A percentile compares a stretch with the other conserved stretches of the same genome.
phyloP scores from a whole-genome alignment of 2,113 vertebrate genomes.

The Mesocricetus auratus region DNA sequence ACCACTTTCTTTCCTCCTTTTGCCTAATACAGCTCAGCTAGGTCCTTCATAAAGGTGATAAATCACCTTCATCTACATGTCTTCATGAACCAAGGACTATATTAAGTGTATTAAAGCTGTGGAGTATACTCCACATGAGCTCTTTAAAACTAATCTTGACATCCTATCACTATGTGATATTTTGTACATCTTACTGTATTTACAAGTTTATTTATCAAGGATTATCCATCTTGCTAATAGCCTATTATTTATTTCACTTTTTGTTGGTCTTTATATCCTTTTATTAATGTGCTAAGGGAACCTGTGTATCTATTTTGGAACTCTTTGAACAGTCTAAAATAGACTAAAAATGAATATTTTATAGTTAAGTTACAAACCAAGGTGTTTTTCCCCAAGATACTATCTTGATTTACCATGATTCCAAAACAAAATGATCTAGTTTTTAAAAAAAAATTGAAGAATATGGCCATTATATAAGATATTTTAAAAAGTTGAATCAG shows the following conservation, averaged over 20 bases:
- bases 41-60: slow-evolving; percentile 90
- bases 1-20: slow-evolving; percentile 89
- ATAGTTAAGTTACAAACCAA: slow-evolving; percentile 86
- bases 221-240: slow-evolving; percentile 93
- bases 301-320: slow-evolving; percentile 90
- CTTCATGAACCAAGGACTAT: slow-evolving; percentile 90
- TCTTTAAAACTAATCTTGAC: slow-evolving; percentile 92
- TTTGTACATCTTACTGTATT: slow-evolving; percentile 98
- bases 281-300: slow-evolving; percentile 90
- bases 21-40: slow-evolving; percentile 90
- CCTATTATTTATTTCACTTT: slow-evolving; percentile 96
- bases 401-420: slow-evolving; percentile 86
- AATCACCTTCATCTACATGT: slow-evolving; percentile 88
- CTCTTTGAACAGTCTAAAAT: slow-evolving; percentile 89
- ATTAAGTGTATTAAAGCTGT: slow-evolving; percentile 89
- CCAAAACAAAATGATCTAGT: slow-evolving; percentile 83
- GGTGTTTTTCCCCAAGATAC: slow-evolving; percentile 79
- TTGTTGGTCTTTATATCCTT: slow-evolving; percentile 93
- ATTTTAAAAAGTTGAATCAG: slow-evolving; percentile 87
- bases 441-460: slow-evolving; percentile 87
- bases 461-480: slow-evolving; percentile 88
- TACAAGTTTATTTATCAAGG: slow-evolving; percentile 95
- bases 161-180: slow-evolving; percentile 98
- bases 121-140: slow-evolving; percentile 87
- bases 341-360: slow-evolving; percentile 88